Conservation (phyloP, 2,113 vertebrate genomes). For the Pipa parva region DNA sequence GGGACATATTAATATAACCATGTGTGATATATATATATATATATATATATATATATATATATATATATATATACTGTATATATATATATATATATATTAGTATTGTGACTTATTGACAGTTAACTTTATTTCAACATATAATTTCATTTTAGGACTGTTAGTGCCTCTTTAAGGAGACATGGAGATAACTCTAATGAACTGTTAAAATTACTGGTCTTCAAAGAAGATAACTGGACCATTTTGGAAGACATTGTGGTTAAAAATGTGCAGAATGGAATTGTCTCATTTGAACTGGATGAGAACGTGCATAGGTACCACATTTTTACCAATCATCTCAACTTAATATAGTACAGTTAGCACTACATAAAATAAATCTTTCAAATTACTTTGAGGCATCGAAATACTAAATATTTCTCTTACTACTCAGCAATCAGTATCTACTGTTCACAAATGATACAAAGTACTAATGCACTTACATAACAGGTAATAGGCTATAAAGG, state of each 20-base stretch:
- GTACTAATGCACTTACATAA: too few relatives aligned
- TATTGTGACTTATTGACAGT: neutral
- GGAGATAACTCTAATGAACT: constrained; percentile 54
- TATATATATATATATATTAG: neutral
- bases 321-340: too few relatives aligned
- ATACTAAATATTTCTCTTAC: too few relatives aligned
- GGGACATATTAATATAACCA: too few relatives aligned
- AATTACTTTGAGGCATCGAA: too few relatives aligned
- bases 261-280: constrained; percentile 66
- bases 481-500: too few relatives aligned
- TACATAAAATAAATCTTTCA: too few relatives aligned
- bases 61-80: neutral
- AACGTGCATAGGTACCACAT: constrained; percentile 70
- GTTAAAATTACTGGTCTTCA: constrained; percentile 66
- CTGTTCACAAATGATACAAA: too few relatives aligned
- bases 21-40: too few relatives aligned
- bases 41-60: too few relatives aligned
- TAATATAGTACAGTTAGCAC: too few relatives aligned
- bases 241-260: constrained; percentile 64
- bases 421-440: too few relatives aligned
- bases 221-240: constrained; percentile 68
- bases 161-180: constrained; percentile 56
- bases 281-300: constrained; percentile 75
- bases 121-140: neutral
- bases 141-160: constrained; percentile 55